Conservation (phyloP, 1,140 invertebrate genomes). For the Antheraea mylitta region DNA sequence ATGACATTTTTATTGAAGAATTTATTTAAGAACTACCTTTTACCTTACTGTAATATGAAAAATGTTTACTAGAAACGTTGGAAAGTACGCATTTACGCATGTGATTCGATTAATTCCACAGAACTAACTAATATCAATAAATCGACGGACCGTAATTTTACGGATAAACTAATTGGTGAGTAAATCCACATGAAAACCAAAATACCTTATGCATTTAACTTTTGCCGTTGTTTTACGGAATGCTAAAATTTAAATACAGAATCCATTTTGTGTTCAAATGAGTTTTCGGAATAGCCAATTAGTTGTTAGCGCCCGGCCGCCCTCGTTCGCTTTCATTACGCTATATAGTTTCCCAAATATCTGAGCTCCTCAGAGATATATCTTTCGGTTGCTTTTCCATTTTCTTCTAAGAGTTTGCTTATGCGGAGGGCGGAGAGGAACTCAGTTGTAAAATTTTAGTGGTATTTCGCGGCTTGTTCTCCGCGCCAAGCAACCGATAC, state of each 20-base stretch:
- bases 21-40: slow-evolving; percentile 20
- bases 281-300: slow-evolving; percentile 78
- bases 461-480: slow-evolving; percentile 52
- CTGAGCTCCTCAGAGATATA: slow-evolving; percentile 68
- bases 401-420: slow-evolving; percentile 59
- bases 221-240: slow-evolving; percentile 71
- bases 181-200: slow-evolving; percentile 50
- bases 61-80: background rate
- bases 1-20: slow-evolving; percentile 43
- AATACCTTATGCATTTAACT: slow-evolving; percentile 67
- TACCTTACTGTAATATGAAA: background rate
- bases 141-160: slow-evolving; percentile 10
- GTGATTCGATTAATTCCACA: slow-evolving; percentile 3
- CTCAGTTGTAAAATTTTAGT: slow-evolving; percentile 66
- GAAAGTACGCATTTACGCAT: background rate
- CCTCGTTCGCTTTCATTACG: slow-evolving; percentile 76
- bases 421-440: slow-evolving; percentile 44
- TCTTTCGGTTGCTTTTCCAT: slow-evolving; percentile 64
- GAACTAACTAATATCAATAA: slow-evolving; percentile 11
- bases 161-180: slow-evolving; percentile 25
- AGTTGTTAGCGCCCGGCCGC: slow-evolving; percentile 76
- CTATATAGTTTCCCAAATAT: slow-evolving; percentile 77
- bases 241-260: slow-evolving; percentile 77
- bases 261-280: slow-evolving; percentile 78
- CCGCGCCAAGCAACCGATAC: slow-evolving; percentile 4